Percentiles rank a stretch among this genome's conserved stretches.
phyloP scores from a whole-genome alignment of 2,113 vertebrate species.

The Myotis davidii region DNA sequence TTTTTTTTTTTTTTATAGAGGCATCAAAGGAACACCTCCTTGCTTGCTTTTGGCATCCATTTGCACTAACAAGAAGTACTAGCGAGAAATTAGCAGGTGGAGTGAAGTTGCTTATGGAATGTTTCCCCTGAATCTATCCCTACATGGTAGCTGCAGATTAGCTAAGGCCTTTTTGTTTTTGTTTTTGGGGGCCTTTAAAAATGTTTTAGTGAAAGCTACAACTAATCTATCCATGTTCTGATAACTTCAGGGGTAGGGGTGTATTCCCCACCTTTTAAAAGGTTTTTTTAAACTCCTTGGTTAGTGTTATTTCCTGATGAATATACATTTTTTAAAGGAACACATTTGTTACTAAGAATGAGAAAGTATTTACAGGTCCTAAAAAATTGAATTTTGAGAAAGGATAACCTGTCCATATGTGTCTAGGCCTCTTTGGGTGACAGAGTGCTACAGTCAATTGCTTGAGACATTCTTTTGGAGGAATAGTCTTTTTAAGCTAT shows the following conservation, averaged over 20 bases:
- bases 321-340: background rate
- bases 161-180: background rate
- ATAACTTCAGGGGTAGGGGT: background rate
- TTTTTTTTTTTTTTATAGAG: background rate
- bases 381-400: background rate
- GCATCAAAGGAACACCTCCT: background rate
- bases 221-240: background rate
- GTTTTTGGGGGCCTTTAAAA: background rate
- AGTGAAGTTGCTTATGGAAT: background rate
- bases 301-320: background rate
- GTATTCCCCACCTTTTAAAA: background rate
- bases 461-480: background rate
- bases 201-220: background rate
- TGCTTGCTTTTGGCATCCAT: background rate
- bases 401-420: background rate
- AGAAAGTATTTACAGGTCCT: background rate
- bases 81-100: background rate
- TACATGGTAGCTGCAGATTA: background rate
- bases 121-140: background rate
- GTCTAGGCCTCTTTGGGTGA: background rate
- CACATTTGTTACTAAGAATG: background rate
- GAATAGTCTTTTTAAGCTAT: background rate
- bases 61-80: background rate
- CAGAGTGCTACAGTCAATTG: rapidly evolving
- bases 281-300: background rate